phyloP scores from a whole-genome alignment of 2,888 invertebrate genomes.

The Arctia plantaginis region DNA sequence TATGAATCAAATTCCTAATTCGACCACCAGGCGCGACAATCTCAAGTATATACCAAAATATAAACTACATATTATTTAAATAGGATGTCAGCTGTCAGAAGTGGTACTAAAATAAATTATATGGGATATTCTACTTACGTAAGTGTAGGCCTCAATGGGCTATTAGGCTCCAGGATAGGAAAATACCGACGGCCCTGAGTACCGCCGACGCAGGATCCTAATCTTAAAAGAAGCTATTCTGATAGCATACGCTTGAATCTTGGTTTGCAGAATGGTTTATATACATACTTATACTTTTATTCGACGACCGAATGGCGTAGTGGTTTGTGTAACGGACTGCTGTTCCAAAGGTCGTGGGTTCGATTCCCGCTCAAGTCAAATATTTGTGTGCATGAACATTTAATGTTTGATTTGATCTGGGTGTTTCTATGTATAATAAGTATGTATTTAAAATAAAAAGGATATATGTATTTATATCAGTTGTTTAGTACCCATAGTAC shows the following conservation, averaged over 20 bases:
- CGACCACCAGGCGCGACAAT: not conserved
- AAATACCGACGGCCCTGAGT: constrained; percentile 7
- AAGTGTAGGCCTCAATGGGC: constrained; percentile 8
- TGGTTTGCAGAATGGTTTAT: no score
- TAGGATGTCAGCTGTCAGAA: constrained; percentile 14
- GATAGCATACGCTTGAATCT: not conserved
- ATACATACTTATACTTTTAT: no score
- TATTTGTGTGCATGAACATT: no score
- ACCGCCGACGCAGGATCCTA: not conserved
- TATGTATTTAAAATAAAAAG: no score
- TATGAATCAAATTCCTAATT: not conserved
- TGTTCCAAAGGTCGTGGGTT: no score
- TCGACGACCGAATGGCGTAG: no score
- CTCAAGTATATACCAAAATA: not conserved
- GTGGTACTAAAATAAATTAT: constrained; percentile 13
- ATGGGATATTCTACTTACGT: not conserved
- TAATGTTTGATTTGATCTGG: no score
- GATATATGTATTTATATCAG: no score
- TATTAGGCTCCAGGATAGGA: constrained; percentile 8
- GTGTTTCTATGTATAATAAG: no score
- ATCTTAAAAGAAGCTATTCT: not conserved
- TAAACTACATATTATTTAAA: not conserved
- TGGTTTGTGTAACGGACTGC: no score
- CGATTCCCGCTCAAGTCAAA: no score
- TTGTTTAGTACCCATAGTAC: no score